Conservation (phyloP, 1,140 invertebrate genomes). For the Drosophila parabipectinata region DNA sequence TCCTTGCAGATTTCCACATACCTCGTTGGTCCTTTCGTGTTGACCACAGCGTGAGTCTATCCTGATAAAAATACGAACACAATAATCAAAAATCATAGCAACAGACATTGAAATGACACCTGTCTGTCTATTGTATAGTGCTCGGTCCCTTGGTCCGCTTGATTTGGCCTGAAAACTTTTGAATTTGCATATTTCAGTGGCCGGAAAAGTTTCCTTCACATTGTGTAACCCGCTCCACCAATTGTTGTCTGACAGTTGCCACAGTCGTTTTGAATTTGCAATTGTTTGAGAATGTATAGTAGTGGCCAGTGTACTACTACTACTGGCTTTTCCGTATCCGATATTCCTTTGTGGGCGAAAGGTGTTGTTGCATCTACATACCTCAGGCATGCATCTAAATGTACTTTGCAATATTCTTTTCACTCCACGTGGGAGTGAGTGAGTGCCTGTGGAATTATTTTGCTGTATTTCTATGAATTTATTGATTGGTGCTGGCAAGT, state of each 20-base stretch:
- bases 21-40: slow-evolving; percentile 30
- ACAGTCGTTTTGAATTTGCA: slow-evolving; percentile 33
- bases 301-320: background rate
- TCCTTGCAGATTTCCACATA: slow-evolving; percentile 20
- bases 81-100: slow-evolving; percentile 79
- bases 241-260: slow-evolving; percentile 24
- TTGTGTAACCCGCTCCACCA: slow-evolving; percentile 30
- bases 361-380: slow-evolving; percentile 41
- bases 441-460: slow-evolving; percentile 62
- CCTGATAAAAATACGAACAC: slow-evolving; percentile 40
- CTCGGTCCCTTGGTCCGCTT: slow-evolving; percentile 26
- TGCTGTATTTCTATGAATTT: slow-evolving; percentile 57
- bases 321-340: slow-evolving; percentile 25
- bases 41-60: slow-evolving; percentile 48
- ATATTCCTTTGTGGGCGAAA: slow-evolving; percentile 14
- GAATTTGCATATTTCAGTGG: slow-evolving; percentile 58
- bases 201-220: slow-evolving; percentile 48
- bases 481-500: slow-evolving; percentile 61
- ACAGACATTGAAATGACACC: slow-evolving; percentile 72
- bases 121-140: slow-evolving; percentile 45
- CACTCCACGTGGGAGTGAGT: slow-evolving; percentile 1
- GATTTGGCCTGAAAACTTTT: slow-evolving; percentile 50
- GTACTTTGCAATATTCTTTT: slow-evolving; percentile 34
- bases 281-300: slow-evolving; percentile 43
- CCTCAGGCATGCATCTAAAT: slow-evolving; percentile 42